These are phyloP conservation scores for Candoia aspera DNA, from an alignment of 2,113 vertebrate species.

Conservation along the genomic window DNA sequence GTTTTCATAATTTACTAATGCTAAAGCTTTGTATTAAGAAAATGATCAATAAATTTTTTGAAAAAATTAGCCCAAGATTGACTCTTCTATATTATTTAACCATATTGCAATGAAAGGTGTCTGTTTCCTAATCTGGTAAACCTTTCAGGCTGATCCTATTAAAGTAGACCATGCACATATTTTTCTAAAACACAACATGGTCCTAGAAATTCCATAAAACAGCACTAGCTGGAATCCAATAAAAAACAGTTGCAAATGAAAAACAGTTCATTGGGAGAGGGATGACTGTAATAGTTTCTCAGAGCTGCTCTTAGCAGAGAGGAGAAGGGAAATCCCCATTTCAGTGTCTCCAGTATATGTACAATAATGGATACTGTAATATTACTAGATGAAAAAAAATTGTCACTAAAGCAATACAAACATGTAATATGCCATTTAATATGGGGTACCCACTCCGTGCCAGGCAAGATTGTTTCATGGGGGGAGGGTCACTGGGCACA, in stretches of 20 bases:
- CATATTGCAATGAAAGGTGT: background rate
- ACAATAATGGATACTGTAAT: too few relatives aligned
- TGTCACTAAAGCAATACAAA: too few relatives aligned
- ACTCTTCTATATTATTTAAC: slow-evolving; percentile 48
- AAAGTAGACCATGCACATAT: background rate
- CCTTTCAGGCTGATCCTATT: slow-evolving; percentile 21
- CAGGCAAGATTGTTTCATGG: too few relatives aligned
- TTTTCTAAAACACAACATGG: background rate
- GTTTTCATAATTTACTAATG: slow-evolving; percentile 83
- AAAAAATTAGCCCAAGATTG: slow-evolving; percentile 50
- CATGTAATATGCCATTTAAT: too few relatives aligned
- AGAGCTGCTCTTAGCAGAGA: too few relatives aligned
- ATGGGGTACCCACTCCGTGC: too few relatives aligned
- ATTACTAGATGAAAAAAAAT: too few relatives aligned
- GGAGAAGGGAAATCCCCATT: too few relatives aligned
- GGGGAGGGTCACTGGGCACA: too few relatives aligned
- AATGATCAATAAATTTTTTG: slow-evolving; percentile 68
- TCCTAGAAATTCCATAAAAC: background rate
- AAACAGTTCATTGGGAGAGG: background rate
- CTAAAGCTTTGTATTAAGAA: slow-evolving; percentile 84
- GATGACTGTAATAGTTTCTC: too few relatives aligned
- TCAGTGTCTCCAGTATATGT: too few relatives aligned
- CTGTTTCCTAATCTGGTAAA: background rate
- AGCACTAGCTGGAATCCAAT: background rate
- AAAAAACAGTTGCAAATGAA: background rate